Evolutionary conservation across 2,113 vertebrate species (phyloP), one percentile per base, ranked within the genome.

Genomic region (Stegostoma tigrinum): DNA sequence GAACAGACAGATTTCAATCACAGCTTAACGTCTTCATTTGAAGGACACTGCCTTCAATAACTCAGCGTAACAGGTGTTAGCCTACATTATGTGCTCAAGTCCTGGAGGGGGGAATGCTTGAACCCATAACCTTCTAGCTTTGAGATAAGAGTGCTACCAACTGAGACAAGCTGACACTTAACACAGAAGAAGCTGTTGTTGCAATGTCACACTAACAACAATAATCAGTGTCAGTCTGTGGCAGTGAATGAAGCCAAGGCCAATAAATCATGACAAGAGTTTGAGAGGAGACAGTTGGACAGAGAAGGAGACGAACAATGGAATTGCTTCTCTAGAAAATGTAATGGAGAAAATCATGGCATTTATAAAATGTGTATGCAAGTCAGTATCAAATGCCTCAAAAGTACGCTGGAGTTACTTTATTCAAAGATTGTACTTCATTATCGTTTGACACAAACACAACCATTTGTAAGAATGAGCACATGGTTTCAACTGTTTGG

Each of bases 161-260:
- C 89, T 93, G 89, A 67, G 89, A 61, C 89, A 67, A 93, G 89
- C 89, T 93, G 89, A 93, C n/a, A 93, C 89, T 93, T 66, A 93
- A 38, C 89, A 93, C 64, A 93, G 61, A 23, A 64, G 64, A 93
- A 93, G 89, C 89, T 93, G 89, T 93, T 64, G 87, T n/a, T 66
- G 89, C 89, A 93, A 93, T 93, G 89, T 93, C 89, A 93, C 61
- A 93, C 38, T 93, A 93, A 93, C 61, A 93, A 93, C 34, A 66
- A 34, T 61, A 67, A 93, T 93, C 89, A 93, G 89, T 38, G 30
- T 67, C 61, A 93, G 19, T 93, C 89, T 93, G 89, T 93, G 61
- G n/a, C 67, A 64, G 89, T 93, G n/a, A 66, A 93, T 2, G 23
- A 61, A 93, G 89, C 61, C 89, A 93, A 93, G 61, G 89, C 89